Percentiles rank a stretch among this genome's conserved stretches.
phyloP scores from a whole-genome alignment of 2,113 vertebrate species.

The Myodes glareolus region DNA sequence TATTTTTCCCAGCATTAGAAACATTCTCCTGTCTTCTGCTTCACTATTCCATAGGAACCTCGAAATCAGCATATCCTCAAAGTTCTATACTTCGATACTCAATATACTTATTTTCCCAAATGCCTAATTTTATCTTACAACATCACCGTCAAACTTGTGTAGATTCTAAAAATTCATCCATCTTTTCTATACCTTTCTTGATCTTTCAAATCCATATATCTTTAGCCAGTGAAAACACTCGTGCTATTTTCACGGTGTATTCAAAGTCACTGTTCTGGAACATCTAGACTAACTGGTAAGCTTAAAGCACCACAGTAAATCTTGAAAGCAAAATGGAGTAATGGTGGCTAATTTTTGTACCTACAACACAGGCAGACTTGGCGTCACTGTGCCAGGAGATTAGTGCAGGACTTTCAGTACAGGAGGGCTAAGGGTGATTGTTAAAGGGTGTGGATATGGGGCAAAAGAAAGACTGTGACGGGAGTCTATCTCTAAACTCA shows the following conservation, averaged over 20 bases:
- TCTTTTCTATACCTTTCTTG: background rate
- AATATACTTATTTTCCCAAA: background rate
- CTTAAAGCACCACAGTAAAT: background rate
- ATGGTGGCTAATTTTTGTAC: background rate
- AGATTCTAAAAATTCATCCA: background rate
- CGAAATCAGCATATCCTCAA: background rate
- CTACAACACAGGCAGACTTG: background rate
- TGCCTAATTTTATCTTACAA: background rate
- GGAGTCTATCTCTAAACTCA: background rate
- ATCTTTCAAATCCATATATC: background rate
- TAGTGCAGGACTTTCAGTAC: background rate
- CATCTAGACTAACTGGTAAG: background rate
- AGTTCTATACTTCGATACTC: background rate
- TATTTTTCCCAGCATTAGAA: background rate
- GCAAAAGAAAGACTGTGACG: background rate
- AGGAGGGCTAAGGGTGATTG: background rate
- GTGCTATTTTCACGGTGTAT: background rate
- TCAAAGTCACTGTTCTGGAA: background rate
- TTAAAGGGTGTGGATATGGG: background rate
- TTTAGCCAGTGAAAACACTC: background rate
- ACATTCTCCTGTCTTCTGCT: fast-evolving
- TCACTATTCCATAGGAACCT: background rate
- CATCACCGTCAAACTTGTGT: background rate
- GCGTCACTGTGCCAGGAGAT: background rate
- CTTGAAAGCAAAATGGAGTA: background rate